These are phyloP conservation scores for Tribolium freemani DNA, from an alignment of 2,888 invertebrate species.

Conservation along the genomic window DNA sequence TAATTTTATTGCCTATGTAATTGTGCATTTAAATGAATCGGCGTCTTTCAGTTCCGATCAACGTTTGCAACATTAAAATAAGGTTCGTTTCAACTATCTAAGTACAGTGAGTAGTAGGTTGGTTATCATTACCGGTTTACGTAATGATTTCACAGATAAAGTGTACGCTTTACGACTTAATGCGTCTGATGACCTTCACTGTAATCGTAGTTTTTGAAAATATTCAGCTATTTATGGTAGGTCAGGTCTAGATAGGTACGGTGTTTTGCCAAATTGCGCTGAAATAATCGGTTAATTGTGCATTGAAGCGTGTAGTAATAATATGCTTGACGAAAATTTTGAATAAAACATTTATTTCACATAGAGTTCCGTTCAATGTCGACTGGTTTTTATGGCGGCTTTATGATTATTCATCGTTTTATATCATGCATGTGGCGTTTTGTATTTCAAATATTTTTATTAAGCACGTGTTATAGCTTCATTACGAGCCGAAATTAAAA, in stretches of 20 bases:
- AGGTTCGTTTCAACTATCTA: not conserved
- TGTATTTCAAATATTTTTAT: conserved; percentile 23
- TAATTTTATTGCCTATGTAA: conserved; percentile 3
- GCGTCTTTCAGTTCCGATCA: not conserved
- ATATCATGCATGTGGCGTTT: conserved; percentile 26
- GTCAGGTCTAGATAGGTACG: conserved; percentile 11
- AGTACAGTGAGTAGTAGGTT: not conserved
- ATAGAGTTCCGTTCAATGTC: conserved; percentile 40
- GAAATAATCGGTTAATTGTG: not conserved
- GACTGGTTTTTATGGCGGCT: conserved; percentile 37
- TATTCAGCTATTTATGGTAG: conserved; percentile 4
- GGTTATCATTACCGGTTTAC: conserved; percentile 9
- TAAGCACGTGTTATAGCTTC: conserved; percentile 19
- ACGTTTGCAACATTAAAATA: not conserved
- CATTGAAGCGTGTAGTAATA: not conserved
- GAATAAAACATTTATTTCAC: conserved; percentile 32
- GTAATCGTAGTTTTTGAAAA: conserved; percentile 12
- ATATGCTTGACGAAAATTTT: conserved; percentile 2
- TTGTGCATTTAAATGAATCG: conserved; percentile 11
- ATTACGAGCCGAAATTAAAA: conserved; percentile 8
- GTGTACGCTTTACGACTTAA: conserved; percentile 29
- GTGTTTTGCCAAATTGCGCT: not conserved
- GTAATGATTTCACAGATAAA: conserved; percentile 22
- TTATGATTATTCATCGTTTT: conserved; percentile 25
- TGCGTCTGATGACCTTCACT: conserved; percentile 38